These are phyloP conservation scores for Lycocorax pyrrhopterus DNA, from an alignment of 2,113 vertebrate species.

Conservation along the genomic window DNA sequence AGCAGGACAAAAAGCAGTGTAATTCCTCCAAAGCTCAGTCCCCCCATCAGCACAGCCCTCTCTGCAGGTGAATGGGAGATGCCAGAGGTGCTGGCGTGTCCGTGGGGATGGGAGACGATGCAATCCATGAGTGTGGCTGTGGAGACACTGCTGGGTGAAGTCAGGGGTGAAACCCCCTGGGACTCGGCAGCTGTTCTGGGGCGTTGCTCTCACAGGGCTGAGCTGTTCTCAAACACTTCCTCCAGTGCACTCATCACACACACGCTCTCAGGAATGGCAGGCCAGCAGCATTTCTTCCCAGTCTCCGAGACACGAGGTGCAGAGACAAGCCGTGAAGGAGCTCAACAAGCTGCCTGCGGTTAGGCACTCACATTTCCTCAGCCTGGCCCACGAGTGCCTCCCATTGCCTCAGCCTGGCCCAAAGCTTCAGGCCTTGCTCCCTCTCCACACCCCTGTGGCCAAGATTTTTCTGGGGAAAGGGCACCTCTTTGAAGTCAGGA, in stretches of 20 bases:
- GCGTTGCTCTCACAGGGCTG: neutral
- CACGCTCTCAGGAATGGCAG: neutral
- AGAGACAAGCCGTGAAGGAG: slow-evolving; percentile 2
- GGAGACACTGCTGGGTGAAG: neutral
- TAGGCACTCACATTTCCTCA: neutral
- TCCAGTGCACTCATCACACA: neutral
- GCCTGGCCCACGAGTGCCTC: neutral
- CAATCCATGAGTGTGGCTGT: neutral
- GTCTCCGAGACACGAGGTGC: neutral
- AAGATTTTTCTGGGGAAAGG: neutral
- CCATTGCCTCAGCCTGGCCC: neutral
- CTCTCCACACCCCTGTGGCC: neutral
- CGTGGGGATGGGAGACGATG: neutral
- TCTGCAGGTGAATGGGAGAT: neutral
- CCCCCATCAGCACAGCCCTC: neutral
- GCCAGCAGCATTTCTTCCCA: neutral
- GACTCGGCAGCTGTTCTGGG: neutral
- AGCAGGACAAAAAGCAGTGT: neutral
- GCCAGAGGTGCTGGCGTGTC: neutral
- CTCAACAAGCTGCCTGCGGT: neutral
- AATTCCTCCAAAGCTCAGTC: neutral
- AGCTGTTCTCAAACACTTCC: neutral
- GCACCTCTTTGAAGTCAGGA: neutral
- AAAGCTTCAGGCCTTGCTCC: neutral
- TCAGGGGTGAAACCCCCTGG: neutral